These are phyloP conservation scores for Neria commutata DNA, from an alignment of 2,888 invertebrate genomes.

Conservation along the genomic window DNA sequence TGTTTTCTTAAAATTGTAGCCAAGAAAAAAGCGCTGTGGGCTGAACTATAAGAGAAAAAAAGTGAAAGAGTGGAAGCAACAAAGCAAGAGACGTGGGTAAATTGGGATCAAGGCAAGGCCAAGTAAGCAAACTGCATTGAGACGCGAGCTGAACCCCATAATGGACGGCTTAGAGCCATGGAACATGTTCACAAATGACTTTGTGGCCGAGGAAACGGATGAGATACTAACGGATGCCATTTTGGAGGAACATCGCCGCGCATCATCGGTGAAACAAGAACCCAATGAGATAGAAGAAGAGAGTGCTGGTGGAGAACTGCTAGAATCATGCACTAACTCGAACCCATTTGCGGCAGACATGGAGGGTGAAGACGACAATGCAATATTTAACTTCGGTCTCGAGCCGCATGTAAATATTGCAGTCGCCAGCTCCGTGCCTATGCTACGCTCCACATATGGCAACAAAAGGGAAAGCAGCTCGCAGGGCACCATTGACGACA, in stretches of 20 bases:
- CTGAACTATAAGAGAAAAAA: not conserved
- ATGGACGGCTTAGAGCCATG: slow-evolving; percentile 54
- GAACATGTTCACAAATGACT: slow-evolving; percentile 53
- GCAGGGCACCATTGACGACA: slow-evolving; percentile 24
- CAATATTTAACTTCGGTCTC: slow-evolving; percentile 49
- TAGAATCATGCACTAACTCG: no score
- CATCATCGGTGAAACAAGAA: slow-evolving; percentile 21
- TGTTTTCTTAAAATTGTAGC: no score
- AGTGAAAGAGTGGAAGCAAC: not conserved
- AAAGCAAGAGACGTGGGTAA: no score
- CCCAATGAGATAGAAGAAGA: slow-evolving; percentile 10
- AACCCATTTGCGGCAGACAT: not conserved
- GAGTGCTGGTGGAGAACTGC: slow-evolving; percentile 4
- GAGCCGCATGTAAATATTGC: slow-evolving; percentile 36
- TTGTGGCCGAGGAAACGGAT: slow-evolving; percentile 35
- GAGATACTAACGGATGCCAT: slow-evolving; percentile 9
- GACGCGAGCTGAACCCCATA: not conserved
- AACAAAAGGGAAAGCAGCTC: slow-evolving; percentile 7
- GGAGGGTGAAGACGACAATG: slow-evolving; percentile 40
- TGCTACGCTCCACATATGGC: not conserved
- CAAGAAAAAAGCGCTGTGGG: no score
- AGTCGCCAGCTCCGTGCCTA: not conserved
- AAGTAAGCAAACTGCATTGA: no score
- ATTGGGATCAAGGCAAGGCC: no score
- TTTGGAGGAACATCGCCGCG: slow-evolving; percentile 6